These are phyloP conservation scores for Cyrtodaria siliqua DNA, from an alignment of 2,888 invertebrate species.

Conservation along the genomic window DNA sequence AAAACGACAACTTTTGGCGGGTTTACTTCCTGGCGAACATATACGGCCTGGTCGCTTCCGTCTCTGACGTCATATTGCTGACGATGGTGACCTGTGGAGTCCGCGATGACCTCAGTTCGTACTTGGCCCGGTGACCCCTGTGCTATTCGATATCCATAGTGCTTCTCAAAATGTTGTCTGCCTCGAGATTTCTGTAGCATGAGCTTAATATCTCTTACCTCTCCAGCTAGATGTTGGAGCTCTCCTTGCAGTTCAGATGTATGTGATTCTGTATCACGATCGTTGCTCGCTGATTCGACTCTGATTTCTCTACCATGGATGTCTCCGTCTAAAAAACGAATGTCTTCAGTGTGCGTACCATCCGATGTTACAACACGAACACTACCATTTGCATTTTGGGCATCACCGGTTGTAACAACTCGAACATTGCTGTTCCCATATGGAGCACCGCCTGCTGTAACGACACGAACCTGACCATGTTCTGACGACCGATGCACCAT, in stretches of 20 bases:
- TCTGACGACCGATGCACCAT: neutral
- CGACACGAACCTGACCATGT: neutral
- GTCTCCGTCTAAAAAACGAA: no score
- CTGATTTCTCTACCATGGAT: no score
- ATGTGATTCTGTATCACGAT: neutral
- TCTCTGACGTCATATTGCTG: neutral
- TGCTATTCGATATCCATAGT: constrained; percentile 43
- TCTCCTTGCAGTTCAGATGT: constrained; percentile 43
- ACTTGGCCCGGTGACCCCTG: neutral
- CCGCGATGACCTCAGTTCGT: neutral
- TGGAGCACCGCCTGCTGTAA: no score
- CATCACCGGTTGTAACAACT: neutral
- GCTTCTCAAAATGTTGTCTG: constrained; percentile 35
- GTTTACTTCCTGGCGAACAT: no score
- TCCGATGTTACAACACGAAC: neutral
- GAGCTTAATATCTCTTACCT: constrained; percentile 57
- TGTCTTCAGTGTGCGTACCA: neutral
- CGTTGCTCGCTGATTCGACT: neutral
- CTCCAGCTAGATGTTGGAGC: constrained; percentile 38
- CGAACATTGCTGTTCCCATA: no score
- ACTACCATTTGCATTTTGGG: neutral
- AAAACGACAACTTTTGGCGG: no score
- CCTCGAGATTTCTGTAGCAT: constrained; percentile 37
- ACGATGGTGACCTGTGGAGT: neutral
- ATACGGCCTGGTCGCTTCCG: no score